Evolutionary conservation across 2,113 vertebrate species (phyloP).

Genomic region (Podarcis muralis): DNA sequence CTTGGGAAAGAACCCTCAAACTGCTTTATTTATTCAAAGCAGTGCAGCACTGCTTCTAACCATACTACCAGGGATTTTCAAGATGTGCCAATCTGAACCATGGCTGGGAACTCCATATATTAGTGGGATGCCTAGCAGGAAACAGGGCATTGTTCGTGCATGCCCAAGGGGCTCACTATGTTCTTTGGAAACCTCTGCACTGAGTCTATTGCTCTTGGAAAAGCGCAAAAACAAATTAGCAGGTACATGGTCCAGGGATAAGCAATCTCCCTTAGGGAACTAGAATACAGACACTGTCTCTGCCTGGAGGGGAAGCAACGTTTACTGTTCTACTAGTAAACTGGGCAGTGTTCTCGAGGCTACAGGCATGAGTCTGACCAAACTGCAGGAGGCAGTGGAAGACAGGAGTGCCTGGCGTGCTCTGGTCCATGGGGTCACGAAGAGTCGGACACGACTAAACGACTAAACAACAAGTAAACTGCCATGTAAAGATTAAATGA

Average conservation of each 20-base stretch:
- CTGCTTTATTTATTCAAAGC: not conserved
- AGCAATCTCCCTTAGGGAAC: not conserved
- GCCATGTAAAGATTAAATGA: conserved; percentile 7
- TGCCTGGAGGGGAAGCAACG: not conserved
- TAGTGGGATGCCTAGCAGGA: not conserved
- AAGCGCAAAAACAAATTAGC: not conserved
- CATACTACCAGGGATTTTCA: not conserved
- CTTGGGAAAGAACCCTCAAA: not conserved
- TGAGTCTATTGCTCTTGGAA: not conserved
- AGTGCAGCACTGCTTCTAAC: not conserved
- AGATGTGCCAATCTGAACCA: not conserved
- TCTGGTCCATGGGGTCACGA: too few species aligned
- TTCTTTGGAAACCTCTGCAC: not conserved
- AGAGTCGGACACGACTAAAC: too few species aligned
- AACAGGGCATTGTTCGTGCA: not conserved
- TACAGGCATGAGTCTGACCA: too few species aligned
- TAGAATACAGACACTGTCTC: not conserved
- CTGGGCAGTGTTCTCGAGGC: too few species aligned
- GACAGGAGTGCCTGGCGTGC: too few species aligned
- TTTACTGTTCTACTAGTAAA: not conserved
- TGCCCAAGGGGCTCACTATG: not conserved
- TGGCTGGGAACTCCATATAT: not conserved
- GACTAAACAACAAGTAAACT: not conserved
- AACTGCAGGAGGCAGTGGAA: too few species aligned
- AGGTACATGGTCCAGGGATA: not conserved